Percentiles rank a stretch among this genome's conserved stretches.
Conservation (phyloP, 2,888 invertebrate species). For the Aleiodes testaceus region DNA sequence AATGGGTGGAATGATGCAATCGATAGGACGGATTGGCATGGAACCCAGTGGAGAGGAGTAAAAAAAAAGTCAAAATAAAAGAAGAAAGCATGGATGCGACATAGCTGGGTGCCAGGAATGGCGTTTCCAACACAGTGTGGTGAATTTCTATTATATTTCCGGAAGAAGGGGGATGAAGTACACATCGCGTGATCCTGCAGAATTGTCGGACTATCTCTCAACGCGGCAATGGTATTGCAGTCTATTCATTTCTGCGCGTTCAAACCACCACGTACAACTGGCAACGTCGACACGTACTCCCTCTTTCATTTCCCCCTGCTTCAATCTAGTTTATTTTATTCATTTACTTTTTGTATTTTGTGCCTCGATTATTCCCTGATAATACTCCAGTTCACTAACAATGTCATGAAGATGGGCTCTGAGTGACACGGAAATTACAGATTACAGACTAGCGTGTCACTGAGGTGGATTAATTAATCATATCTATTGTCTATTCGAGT, state of each 20-base stretch:
- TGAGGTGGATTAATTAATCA: no score
- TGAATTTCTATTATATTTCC: conserved; percentile 68
- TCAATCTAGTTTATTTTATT: conserved; percentile 1
- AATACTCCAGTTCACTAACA: neutral
- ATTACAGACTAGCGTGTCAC: no score
- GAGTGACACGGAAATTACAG: no score
- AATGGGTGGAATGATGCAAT: conserved; percentile 48
- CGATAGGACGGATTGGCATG: conserved; percentile 53
- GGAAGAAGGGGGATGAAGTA: conserved; percentile 48
- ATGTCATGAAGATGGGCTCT: no score
- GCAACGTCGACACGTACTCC: conserved; percentile 34
- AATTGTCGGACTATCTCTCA: conserved; percentile 57
- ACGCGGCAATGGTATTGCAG: conserved; percentile 43
- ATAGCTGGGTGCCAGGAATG: conserved; percentile 21
- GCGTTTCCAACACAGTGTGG: conserved; percentile 37
- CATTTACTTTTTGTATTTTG: neutral
- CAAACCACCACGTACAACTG: conserved; percentile 23
- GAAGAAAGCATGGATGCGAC: conserved; percentile 28
- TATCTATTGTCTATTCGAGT: no score
- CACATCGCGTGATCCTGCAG: conserved; percentile 64
- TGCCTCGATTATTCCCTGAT: neutral
- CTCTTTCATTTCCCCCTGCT: neutral
- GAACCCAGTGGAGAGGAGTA: conserved; percentile 39
- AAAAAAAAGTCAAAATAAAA: conserved; percentile 39
- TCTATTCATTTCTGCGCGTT: conserved; percentile 27